Evolutionary conservation across 1,140 invertebrate genomes (phyloP).

Genomic region (Phortica variegata): DNA sequence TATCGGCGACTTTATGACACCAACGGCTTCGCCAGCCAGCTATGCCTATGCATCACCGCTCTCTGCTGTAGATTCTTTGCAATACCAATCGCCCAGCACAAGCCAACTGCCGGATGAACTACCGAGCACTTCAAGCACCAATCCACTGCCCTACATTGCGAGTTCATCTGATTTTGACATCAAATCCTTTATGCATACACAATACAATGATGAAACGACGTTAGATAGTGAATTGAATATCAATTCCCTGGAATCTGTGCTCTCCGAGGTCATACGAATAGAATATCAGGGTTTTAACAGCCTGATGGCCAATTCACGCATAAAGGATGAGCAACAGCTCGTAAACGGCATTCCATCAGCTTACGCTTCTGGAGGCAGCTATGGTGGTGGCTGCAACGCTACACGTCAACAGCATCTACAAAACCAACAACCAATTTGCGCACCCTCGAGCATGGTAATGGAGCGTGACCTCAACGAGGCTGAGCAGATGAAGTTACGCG

Average conservation of each 20-base stretch:
- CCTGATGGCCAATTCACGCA: conserved; percentile 44
- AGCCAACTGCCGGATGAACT: conserved; percentile 22
- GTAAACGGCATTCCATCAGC: conserved; percentile 19
- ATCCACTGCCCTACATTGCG: conserved; percentile 26
- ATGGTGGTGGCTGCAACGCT: conserved; percentile 5
- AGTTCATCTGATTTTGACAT: conserved; percentile 39
- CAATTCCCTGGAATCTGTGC: conserved; percentile 76
- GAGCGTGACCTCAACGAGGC: conserved; percentile 76
- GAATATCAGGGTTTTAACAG: conserved; percentile 66
- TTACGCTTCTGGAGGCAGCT: conserved; percentile 12
- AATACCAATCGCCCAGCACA: conserved; percentile 31
- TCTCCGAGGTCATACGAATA: conserved; percentile 79
- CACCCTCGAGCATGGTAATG: conserved; percentile 52
- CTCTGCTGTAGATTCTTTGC: conserved; percentile 11
- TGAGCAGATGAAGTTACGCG: conserved; percentile 78
- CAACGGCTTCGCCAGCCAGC: too few species aligned
- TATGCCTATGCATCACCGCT: not conserved
- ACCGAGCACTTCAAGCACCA: conserved; percentile 37
- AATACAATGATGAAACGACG: conserved; percentile 33
- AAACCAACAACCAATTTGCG: conserved; percentile 35
- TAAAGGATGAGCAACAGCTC: conserved; percentile 38
- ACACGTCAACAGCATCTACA: conserved; percentile 22
- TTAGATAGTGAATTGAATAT: conserved; percentile 35
- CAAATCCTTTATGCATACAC: conserved; percentile 34
- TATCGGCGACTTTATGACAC: conserved; percentile 14